phyloP scores from a whole-genome alignment of 2,888 invertebrate genomes.

The Chorisops tibialis region DNA sequence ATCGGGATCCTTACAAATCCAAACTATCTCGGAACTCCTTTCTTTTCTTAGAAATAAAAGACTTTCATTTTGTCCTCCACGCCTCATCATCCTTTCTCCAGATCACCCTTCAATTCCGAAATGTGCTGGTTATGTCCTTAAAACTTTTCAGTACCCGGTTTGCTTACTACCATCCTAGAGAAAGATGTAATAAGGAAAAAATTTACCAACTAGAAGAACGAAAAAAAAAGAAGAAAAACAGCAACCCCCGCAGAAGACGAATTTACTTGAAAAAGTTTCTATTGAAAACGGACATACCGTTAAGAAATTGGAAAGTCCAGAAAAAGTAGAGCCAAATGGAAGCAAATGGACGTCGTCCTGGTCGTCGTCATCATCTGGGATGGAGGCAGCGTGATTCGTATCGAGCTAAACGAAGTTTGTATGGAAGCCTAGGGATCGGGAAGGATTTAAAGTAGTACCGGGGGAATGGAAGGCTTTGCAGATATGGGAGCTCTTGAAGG shows the following conservation, averaged over 20 bases:
- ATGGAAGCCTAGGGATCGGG: background rate
- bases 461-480: slow-evolving; percentile 14
- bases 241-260: slow-evolving; percentile 19
- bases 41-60: slow-evolving; percentile 9
- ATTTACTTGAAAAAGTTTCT: slow-evolving; percentile 13
- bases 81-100: background rate
- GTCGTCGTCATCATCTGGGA: slow-evolving; percentile 17
- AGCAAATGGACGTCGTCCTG: slow-evolving; percentile 1
- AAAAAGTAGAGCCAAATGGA: background rate
- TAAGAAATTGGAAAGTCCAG: slow-evolving; percentile 22
- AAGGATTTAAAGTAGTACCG: slow-evolving; percentile 8
- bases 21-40: too few relatives aligned
- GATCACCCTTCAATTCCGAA: slow-evolving; percentile 18
- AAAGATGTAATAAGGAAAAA: too few relatives aligned
- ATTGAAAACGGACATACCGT: slow-evolving; percentile 29
- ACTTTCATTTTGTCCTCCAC: slow-evolving; percentile 3
- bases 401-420: background rate
- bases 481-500: background rate
- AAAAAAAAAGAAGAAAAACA: too few relatives aligned
- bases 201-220: too few relatives aligned
- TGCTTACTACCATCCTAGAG: too few relatives aligned
- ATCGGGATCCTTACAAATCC: background rate
- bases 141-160: background rate
- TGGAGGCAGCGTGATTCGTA: slow-evolving; percentile 4
- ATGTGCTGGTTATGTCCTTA: slow-evolving; percentile 24